Evolutionary conservation across 2,113 vertebrate species (phyloP).

Genomic region (Dromiciops gliroides): DNA sequence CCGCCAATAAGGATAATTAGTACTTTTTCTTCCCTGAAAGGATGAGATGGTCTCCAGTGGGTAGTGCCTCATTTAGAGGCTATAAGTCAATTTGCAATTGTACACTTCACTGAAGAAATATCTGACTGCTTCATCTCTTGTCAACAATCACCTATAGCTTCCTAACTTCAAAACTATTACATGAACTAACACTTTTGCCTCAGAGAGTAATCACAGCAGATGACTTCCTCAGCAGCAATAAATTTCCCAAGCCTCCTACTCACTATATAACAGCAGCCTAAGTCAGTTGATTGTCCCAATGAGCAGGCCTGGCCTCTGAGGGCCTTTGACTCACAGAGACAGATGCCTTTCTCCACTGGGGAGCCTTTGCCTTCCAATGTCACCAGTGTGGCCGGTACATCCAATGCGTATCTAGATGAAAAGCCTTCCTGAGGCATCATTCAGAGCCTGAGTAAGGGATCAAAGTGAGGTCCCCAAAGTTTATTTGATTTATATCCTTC

Average conservation of each 20-base stretch:
- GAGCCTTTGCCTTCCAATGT: background rate
- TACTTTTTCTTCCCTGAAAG: background rate
- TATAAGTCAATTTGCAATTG: background rate
- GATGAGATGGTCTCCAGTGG: background rate
- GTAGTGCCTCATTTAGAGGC: background rate
- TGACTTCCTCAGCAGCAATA: background rate
- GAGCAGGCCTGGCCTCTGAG: background rate
- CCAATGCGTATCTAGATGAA: background rate
- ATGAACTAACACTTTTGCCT: background rate
- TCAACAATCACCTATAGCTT: background rate
- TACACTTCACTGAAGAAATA: background rate
- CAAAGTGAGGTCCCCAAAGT: background rate
- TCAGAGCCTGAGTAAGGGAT: background rate
- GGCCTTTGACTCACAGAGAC: background rate
- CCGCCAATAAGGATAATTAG: background rate
- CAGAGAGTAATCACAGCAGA: background rate
- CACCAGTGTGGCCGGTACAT: background rate
- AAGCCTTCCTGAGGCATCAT: slow-evolving; percentile 9
- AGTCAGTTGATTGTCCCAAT: background rate
- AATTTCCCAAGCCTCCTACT: background rate
- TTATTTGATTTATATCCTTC: background rate
- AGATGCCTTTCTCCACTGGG: background rate
- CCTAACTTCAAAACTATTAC: background rate
- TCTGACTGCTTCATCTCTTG: background rate
- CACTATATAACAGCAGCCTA: background rate